These are phyloP conservation scores for Catharus ustulatus DNA, from an alignment of 2,797 vertebrate species.

Conservation along the genomic window DNA sequence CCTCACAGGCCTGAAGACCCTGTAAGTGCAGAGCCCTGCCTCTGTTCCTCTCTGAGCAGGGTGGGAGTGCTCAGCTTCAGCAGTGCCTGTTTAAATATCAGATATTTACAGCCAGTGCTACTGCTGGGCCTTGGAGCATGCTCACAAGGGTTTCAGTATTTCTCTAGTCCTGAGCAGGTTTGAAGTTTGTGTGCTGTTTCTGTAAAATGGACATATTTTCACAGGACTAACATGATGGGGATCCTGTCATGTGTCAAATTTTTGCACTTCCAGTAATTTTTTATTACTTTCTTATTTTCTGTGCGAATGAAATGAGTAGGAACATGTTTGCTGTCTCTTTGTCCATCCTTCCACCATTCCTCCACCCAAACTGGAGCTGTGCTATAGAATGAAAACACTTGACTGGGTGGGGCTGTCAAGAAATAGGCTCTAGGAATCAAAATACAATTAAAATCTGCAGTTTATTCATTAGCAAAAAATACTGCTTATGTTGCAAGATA, in stretches of 20 bases:
- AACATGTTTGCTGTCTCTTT: not conserved
- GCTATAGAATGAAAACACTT: not conserved
- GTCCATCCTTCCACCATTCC: not conserved
- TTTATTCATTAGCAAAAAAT: not conserved
- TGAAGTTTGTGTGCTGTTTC: not conserved
- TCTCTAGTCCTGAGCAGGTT: not conserved
- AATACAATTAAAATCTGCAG: not conserved
- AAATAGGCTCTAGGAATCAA: not conserved
- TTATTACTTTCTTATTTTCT: not conserved
- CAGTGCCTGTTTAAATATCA: not conserved
- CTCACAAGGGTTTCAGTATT: fast-evolving
- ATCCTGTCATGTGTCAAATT: not conserved
- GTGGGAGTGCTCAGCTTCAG: not conserved
- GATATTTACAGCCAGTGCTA: not conserved
- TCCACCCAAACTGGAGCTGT: not conserved
- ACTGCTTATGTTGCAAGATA: not conserved
- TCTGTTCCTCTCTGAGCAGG: not conserved
- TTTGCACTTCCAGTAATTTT: not conserved
- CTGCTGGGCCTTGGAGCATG: not conserved
- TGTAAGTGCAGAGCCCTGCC: constrained; percentile 80
- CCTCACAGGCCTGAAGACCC: constrained; percentile 88
- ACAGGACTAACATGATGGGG: too few relatives aligned
- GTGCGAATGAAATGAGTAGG: not conserved
- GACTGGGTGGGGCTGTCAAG: not conserved
- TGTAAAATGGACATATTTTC: not conserved